A percentile compares a stretch with the other conserved stretches of the same genome.
Conservation (phyloP, 64 coral and sea anemone genomes). For the Porites australiensis region DNA sequence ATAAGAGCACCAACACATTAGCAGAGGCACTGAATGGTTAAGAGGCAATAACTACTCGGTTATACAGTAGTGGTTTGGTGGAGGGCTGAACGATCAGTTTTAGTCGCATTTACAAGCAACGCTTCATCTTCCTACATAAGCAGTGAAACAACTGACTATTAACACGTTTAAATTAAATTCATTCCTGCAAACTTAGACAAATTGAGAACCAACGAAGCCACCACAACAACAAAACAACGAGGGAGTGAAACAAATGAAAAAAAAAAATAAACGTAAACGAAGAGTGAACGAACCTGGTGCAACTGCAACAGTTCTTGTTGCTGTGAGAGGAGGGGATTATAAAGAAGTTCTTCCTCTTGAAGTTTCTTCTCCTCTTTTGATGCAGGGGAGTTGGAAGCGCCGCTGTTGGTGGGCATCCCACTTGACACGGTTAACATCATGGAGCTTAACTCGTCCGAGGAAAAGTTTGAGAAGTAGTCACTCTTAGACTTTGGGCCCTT, state of each 20-base stretch:
- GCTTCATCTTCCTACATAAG: no score
- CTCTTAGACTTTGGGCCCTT: background rate
- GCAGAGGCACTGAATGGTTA: no score
- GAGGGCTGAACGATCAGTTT: no score
- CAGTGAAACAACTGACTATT: no score
- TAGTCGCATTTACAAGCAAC: no score
- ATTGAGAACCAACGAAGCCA: no score
- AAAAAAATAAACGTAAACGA: background rate
- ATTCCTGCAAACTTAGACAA: no score
- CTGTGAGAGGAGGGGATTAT: conserved; percentile 68
- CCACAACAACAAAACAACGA: no score
- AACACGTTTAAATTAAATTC: no score
- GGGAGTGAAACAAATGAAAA: background rate
- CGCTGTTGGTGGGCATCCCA: background rate
- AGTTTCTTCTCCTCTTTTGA: conserved; percentile 60
- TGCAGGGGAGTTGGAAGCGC: background rate
- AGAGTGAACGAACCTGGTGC: conserved; percentile 51
- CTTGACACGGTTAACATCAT: conserved; percentile 41
- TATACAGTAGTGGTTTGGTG: no score
- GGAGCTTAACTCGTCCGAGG: conserved; percentile 62
- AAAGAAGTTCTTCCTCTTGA: conserved; percentile 42
- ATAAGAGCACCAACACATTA: no score
- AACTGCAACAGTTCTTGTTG: conserved; percentile 64
- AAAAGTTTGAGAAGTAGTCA: conserved; percentile 78
- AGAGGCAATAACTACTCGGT: no score